Evolutionary conservation across 2,888 invertebrate species (phyloP).

Genomic region (Orthosia cruda): DNA sequence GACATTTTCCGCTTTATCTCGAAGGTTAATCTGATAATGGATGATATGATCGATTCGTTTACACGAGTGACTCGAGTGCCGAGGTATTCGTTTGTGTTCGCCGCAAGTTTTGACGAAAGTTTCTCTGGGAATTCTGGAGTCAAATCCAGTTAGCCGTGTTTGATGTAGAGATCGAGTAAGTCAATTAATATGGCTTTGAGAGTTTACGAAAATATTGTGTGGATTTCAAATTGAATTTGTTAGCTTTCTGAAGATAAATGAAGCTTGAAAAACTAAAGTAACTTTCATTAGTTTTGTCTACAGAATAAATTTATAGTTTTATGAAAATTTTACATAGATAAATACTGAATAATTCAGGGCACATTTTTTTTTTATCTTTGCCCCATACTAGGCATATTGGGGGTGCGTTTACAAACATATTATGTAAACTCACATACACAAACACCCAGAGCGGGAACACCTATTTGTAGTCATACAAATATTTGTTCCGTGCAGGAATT

Average conservation of each 20-base stretch:
- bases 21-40: conserved; percentile 71
- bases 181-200: conserved; percentile 30
- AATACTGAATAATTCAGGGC: neutral
- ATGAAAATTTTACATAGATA: neutral
- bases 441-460: too few relatives aligned
- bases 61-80: conserved; percentile 58
- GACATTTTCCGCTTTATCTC: conserved; percentile 49
- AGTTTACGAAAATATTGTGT: conserved; percentile 23
- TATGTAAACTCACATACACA: too few relatives aligned
- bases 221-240: conserved; percentile 11
- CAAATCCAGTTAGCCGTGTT: conserved; percentile 59
- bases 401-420: too few relatives aligned
- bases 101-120: conserved; percentile 58
- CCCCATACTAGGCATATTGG: too few relatives aligned
- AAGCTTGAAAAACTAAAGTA: neutral
- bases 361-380: too few relatives aligned
- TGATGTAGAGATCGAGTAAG: conserved; percentile 32
- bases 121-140: conserved; percentile 31
- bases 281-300: neutral
- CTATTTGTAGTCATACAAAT: too few relatives aligned
- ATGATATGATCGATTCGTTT: conserved; percentile 72
- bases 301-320: neutral
- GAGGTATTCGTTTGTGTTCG: conserved; percentile 61
- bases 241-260: neutral
- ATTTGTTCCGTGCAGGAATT: too few relatives aligned